Evolutionary conservation across 2,888 invertebrate species (phyloP).

Genomic region (Cephonodes hylas): DNA sequence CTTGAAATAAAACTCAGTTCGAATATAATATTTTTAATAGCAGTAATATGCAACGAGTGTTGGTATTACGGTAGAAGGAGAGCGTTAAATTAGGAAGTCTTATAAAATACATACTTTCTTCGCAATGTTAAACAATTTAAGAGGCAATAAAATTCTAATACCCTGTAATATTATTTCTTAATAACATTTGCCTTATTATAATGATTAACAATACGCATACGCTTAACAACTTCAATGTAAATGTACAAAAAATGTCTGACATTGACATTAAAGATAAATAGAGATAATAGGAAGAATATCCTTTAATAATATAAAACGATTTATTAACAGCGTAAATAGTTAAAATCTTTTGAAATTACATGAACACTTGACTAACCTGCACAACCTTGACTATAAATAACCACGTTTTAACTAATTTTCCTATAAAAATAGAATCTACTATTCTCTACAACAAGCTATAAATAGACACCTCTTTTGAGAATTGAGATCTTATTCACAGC

Average conservation of each 20-base stretch:
- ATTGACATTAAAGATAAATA: background rate
- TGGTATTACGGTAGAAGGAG: conserved; percentile 13
- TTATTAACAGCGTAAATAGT: conserved; percentile 4
- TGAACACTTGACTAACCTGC: conserved; percentile 12
- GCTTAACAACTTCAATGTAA: conserved; percentile 22
- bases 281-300: background rate
- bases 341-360: background rate
- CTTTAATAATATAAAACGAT: background rate
- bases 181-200: conserved; percentile 18
- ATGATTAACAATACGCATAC: conserved; percentile 15
- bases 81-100: background rate
- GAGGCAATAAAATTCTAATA: conserved; percentile 33
- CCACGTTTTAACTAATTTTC: conserved; percentile 6
- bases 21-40: background rate
- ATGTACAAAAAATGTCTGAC: background rate
- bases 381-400: conserved; percentile 23
- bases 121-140: conserved; percentile 14
- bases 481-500: conserved; percentile 76
- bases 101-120: background rate
- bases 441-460: conserved; percentile 15
- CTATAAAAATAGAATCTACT: conserved; percentile 9
- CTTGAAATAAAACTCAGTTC: background rate
- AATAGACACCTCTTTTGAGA: conserved; percentile 32
- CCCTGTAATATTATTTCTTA: conserved; percentile 42
- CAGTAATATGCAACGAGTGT: background rate